Base-by-base conservation (phyloP, 1,140 invertebrate species). In the Listronotus bonariensis region DNA sequence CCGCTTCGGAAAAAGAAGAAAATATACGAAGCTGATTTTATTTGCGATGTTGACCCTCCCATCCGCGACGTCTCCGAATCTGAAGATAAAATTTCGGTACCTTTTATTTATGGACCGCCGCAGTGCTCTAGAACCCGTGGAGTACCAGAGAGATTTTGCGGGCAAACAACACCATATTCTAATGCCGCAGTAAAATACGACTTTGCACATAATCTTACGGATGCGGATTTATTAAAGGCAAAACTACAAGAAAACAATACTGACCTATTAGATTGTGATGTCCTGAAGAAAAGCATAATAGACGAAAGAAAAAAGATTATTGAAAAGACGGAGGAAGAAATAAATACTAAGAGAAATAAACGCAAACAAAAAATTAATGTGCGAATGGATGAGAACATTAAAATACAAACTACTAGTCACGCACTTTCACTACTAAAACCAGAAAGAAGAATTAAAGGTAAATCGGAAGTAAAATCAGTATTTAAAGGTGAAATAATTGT, bases 401-500 rank as follows among this genome's bases (percentile, higher is more conserved):
- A 57, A 49, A 15, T 52, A 14, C 2, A 14, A 46, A 9, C 8
- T 55, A n/a, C 53, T 3, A 20, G 8, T 1, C 3, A 36, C 3
- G 34, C 8, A 12, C 1, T 9, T 12, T 3, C 8, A 36, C 3
- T 36, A 10, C 34, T 7, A 10, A 36, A 36, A 36, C 8, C 1
- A 36, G 34, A 36, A 36, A 9, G 34, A 10, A 9, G 8, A 7
- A 36, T 6, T 5, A 53, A 62, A 7, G 10, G 59, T 1, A 52
- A 51, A 36, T 36, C 11, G n/a, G 6, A 31, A 0, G 48, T 63
- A 3, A 65, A 32, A 32, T 34, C 63, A 41, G 64, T 72, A 43
- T 74, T 74, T 56, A 42, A 67, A 20, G 73, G 73, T 10, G 73
- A 74, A 69, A 70, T 69, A 32, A 60, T 74, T 14, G 46, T 67